Evolutionary conservation across 2,888 invertebrate genomes (phyloP).

Genomic region (Bombylius major): DNA sequence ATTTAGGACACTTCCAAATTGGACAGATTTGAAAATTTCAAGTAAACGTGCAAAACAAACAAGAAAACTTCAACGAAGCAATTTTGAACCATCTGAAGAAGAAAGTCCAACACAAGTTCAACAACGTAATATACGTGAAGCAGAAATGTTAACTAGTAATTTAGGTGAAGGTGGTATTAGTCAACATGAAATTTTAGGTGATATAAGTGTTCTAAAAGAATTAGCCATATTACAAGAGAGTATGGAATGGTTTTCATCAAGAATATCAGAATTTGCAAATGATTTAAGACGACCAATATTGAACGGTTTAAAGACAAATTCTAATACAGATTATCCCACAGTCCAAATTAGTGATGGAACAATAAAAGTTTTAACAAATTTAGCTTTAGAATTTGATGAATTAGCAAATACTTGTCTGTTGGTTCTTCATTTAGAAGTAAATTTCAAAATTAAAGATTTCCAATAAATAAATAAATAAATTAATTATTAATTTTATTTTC

Average conservation of each 20-base stretch:
- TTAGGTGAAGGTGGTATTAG: slow-evolving; percentile 77
- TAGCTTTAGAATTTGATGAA: slow-evolving; percentile 74
- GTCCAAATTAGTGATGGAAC: slow-evolving; percentile 42
- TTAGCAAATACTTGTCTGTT: slow-evolving; percentile 82
- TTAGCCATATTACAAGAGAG: slow-evolving; percentile 86
- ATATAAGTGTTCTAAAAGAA: slow-evolving; percentile 67
- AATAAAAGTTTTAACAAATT: slow-evolving; percentile 51
- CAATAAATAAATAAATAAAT: neutral
- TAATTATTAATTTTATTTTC: slow-evolving; percentile 23
- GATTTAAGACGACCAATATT: slow-evolving; percentile 42
- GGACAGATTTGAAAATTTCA: slow-evolving; percentile 49
- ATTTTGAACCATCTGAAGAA: slow-evolving; percentile 47
- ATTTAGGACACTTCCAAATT: slow-evolving; percentile 61
- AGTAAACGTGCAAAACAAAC: slow-evolving; percentile 20
- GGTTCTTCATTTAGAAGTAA: slow-evolving; percentile 81
- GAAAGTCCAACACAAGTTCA: slow-evolving; percentile 70
- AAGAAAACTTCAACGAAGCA: slow-evolving; percentile 27
- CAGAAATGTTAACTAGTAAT: slow-evolving; percentile 85
- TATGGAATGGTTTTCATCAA: slow-evolving; percentile 72
- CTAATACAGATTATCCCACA: slow-evolving; percentile 26
- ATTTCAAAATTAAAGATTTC: neutral
- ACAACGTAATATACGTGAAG: slow-evolving; percentile 72
- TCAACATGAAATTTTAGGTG: slow-evolving; percentile 73
- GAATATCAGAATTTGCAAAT: slow-evolving; percentile 47
- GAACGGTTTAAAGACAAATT: slow-evolving; percentile 27